phyloP scores from a whole-genome alignment of 2,888 invertebrate genomes.

The Caenorhabditis imperialis region DNA sequence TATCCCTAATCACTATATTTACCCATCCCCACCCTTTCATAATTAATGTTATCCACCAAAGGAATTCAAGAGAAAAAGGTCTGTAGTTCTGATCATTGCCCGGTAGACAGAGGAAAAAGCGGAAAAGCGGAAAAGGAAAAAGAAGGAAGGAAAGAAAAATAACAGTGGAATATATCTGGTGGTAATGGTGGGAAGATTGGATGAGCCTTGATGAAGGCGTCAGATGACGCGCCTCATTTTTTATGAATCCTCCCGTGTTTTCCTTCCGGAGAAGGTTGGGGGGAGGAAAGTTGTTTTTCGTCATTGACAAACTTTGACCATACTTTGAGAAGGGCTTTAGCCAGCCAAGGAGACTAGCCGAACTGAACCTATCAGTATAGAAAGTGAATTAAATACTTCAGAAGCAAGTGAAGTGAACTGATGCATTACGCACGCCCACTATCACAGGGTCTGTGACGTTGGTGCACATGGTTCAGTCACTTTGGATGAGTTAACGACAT shows the following conservation, averaged over 20 bases:
- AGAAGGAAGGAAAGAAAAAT: slow-evolving; percentile 3
- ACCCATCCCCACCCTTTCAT: too few relatives aligned
- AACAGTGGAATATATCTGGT: slow-evolving; percentile 27
- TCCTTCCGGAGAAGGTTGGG: slow-evolving; percentile 3
- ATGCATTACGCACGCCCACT: slow-evolving; percentile 7
- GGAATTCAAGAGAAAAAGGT: not conserved
- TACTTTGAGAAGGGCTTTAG: too few relatives aligned
- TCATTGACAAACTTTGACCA: too few relatives aligned
- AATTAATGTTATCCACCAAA: too few relatives aligned
- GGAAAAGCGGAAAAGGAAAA: not conserved
- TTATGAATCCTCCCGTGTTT: slow-evolving; percentile 18
- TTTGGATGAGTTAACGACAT: not conserved
- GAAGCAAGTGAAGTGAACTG: slow-evolving; percentile 25
- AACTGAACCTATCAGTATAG: too few relatives aligned
- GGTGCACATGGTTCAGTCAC: not conserved
- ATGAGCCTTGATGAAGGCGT: slow-evolving; percentile 11
- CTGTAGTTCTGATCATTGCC: slow-evolving; percentile 15
- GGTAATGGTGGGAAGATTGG: slow-evolving; percentile 24
- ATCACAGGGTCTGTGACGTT: slow-evolving; percentile 24
- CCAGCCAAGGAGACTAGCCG: too few relatives aligned
- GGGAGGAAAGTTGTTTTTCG: not conserved
- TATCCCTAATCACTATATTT: too few relatives aligned
- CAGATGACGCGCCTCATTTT: slow-evolving; percentile 28
- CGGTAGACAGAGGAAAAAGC: not conserved
- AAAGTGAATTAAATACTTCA: too few relatives aligned